Evolutionary conservation across 1,140 invertebrate species (phyloP), one percentile per base, ranked within the genome.

Genomic region (Schlechtendalia chinensis): DNA sequence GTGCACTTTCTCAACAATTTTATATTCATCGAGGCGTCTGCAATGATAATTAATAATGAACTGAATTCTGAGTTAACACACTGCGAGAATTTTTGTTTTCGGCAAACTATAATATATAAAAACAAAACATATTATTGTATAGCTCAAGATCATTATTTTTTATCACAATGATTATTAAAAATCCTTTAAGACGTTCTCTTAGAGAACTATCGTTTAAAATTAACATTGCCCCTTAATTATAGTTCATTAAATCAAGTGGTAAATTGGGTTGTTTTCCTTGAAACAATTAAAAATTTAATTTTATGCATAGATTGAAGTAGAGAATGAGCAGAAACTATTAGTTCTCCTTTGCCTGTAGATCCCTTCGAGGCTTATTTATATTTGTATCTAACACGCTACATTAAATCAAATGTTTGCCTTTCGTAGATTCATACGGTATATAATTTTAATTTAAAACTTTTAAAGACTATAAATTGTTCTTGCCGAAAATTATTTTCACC

Each of bases 391-490:
- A 69, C 22, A 69, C 45, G 16, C 45, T 69, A 69, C 39, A 69
- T 69, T 69, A 69, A 50, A 69, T 69, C 45, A 69, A 17, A 50
- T 39, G 22, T 69, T 47, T 17, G 14, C 67, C 22, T 69, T 69
- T 59, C 6, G 19, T 67, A 17, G 22, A 50, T 69, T 69, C 22
- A 16, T 22, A 8, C 1, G 11, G n/a, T 47, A 69, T 39, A 47
- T 69, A n/a, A 47, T 69, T 69, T 69, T 50, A 39, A 69, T 69
- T 50, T 69, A 69, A 69, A 50, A 50, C 67, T 69, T 69, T 50
- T 69, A 69, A 27, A 50, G 39, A 24, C 67, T 24, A 50, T 69
- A 69, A 69, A 69, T 69, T 50, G 50, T 22, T 1, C 6, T 19
- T 12, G 22, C 6, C 45, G 24, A 69, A 69, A 50, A 27, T 22